Evolutionary conservation across 2,888 invertebrate genomes (phyloP).

Genomic region (Hipparchia sbordonii): DNA sequence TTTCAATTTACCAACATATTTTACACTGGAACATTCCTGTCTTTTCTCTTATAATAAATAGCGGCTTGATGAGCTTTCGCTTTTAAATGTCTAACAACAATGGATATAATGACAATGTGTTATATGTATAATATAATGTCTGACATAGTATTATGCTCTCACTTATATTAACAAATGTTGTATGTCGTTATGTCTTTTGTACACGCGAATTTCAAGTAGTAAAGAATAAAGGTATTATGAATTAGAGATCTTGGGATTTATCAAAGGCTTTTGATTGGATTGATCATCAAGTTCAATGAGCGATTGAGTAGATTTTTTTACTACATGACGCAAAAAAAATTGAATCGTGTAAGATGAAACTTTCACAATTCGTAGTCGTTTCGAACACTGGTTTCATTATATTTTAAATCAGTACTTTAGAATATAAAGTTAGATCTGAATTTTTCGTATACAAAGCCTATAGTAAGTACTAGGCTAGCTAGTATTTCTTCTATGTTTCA

Average conservation of each 20-base stretch:
- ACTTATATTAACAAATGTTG: constrained; percentile 12
- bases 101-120: constrained; percentile 28
- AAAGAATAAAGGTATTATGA: neutral
- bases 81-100: constrained; percentile 28
- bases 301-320: neutral
- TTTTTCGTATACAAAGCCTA: too few species aligned
- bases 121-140: constrained; percentile 10
- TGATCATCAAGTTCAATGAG: neutral
- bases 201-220: neutral
- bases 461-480: too few species aligned
- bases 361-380: neutral
- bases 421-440: too few species aligned
- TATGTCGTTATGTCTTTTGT: constrained; percentile 21
- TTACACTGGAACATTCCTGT: constrained; percentile 13
- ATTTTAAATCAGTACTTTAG: too few species aligned
- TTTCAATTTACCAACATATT: constrained; percentile 18
- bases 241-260: neutral
- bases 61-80: constrained; percentile 26
- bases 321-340: too few species aligned
- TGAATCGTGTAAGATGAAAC: neutral
- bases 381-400: neutral
- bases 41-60: constrained; percentile 24
- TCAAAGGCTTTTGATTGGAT: constrained; percentile 16
- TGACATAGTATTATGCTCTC: constrained; percentile 25
- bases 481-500: too few species aligned